Evolutionary conservation across 2,888 invertebrate species (phyloP).

Genomic region (Germaria angustata): DNA sequence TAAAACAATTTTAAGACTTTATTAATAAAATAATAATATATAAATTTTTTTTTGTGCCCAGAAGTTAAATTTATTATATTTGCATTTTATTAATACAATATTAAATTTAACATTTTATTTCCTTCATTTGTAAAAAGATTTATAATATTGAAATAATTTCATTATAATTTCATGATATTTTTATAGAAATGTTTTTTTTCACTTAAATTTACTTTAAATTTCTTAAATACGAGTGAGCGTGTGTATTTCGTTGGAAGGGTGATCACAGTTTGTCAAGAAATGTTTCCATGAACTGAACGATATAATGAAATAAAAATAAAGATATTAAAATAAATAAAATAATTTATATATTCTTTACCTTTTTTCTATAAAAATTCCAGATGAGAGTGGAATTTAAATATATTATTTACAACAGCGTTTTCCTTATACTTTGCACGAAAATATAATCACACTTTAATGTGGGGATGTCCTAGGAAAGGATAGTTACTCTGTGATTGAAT

Average conservation of each 20-base stretch:
- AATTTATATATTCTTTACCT: too few species aligned
- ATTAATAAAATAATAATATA: not conserved
- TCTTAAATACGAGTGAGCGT: not conserved
- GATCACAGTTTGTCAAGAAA: constrained; percentile 3
- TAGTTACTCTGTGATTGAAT: too few species aligned
- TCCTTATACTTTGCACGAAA: too few species aligned
- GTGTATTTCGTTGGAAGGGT: not conserved
- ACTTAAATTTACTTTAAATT: constrained; percentile 19
- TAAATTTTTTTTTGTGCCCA: constrained; percentile 20
- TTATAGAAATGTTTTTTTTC: constrained; percentile 33
- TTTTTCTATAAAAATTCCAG: too few species aligned
- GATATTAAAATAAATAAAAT: too few species aligned
- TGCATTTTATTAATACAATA: constrained; percentile 31
- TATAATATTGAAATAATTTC: constrained; percentile 46
- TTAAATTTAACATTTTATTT: constrained; percentile 55
- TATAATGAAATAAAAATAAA: too few species aligned
- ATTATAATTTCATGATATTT: constrained; percentile 55
- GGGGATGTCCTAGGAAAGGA: too few species aligned
- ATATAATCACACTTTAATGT: too few species aligned
- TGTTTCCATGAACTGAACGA: too few species aligned
- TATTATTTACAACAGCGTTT: too few species aligned
- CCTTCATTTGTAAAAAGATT: constrained; percentile 44
- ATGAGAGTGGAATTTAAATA: too few species aligned
- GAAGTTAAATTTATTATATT: constrained; percentile 20
- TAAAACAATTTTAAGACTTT: not conserved